Evolutionary conservation across 2,888 invertebrate genomes (phyloP).

Genomic region (Archips crataeganus): DNA sequence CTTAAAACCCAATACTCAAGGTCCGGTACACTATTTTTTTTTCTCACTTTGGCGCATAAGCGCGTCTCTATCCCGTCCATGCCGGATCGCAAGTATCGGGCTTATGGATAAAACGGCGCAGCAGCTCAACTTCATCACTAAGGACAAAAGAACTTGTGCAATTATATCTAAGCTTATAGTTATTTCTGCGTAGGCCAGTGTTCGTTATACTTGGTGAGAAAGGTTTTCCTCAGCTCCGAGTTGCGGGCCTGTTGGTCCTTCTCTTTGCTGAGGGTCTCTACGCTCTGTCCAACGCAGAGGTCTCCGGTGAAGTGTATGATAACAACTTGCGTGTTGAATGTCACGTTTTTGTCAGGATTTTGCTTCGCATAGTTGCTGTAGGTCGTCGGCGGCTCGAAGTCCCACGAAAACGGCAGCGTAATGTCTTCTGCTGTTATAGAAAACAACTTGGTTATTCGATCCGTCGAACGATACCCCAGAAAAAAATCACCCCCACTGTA

Average conservation of each 20-base stretch:
- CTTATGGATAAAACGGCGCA: constrained; percentile 7
- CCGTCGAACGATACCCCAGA: background rate
- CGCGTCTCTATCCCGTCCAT: background rate
- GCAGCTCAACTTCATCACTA: constrained; percentile 52
- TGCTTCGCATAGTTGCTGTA: constrained; percentile 66
- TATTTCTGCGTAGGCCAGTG: constrained; percentile 80
- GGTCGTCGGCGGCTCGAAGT: constrained; percentile 62
- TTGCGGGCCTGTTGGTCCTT: constrained; percentile 88
- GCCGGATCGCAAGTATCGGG: constrained; percentile 4
- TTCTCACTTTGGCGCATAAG: background rate
- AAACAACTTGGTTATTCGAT: background rate
- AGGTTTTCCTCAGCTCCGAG: constrained; percentile 86
- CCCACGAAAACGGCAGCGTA: constrained; percentile 66
- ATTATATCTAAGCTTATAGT: constrained; percentile 56
- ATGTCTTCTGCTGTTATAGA: constrained; percentile 60
- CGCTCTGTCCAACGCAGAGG: constrained; percentile 80
- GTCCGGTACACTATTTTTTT: background rate
- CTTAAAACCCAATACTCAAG: background rate
- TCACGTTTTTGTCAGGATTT: constrained; percentile 76
- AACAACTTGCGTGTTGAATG: constrained; percentile 85
- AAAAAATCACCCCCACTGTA: too few species aligned
- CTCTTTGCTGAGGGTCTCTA: constrained; percentile 87
- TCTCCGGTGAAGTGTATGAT: constrained; percentile 88
- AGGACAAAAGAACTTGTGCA: constrained; percentile 47
- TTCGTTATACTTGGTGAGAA: constrained; percentile 79